phyloP scores from a whole-genome alignment of 2,797 vertebrate species.

The Oceanodroma leucorhoa region DNA sequence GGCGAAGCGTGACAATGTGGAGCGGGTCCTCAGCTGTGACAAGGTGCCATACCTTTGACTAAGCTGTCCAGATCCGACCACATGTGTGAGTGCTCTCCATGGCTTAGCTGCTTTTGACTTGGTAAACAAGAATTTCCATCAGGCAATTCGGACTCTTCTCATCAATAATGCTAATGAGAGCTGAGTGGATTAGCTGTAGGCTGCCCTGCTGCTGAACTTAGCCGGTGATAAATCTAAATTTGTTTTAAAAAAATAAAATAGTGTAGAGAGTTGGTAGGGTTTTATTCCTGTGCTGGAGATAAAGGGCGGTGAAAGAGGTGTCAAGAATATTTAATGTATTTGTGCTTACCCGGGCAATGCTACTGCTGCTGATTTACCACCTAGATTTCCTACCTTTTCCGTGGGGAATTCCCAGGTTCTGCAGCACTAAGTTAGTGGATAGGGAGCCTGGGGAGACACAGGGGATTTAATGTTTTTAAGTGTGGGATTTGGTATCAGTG shows the following conservation, averaged over 20 bases:
- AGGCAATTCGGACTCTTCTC: neutral
- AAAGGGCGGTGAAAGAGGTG: neutral
- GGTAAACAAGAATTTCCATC: neutral
- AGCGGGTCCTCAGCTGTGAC: neutral
- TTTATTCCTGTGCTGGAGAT: neutral
- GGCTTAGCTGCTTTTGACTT: neutral
- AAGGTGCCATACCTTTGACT: neutral
- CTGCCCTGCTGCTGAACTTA: neutral
- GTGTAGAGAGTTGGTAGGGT: neutral
- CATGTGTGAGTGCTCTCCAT: fast-evolving
- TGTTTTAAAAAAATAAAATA: neutral
- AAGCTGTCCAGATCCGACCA: neutral
- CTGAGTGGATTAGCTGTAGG: neutral
- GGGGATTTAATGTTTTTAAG: neutral
- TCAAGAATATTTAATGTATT: neutral
- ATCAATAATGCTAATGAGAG: neutral
- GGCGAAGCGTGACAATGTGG: fast-evolving
- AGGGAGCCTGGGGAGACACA: neutral
- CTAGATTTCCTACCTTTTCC: neutral
- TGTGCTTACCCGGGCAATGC: neutral
- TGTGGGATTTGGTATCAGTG: neutral
- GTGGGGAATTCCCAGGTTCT: neutral
- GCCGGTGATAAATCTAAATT: neutral
- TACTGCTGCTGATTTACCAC: neutral
- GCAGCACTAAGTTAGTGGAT: neutral